These are phyloP conservation scores for Luperina testacea DNA, from an alignment of 2,888 invertebrate species.

Conservation along the genomic window DNA sequence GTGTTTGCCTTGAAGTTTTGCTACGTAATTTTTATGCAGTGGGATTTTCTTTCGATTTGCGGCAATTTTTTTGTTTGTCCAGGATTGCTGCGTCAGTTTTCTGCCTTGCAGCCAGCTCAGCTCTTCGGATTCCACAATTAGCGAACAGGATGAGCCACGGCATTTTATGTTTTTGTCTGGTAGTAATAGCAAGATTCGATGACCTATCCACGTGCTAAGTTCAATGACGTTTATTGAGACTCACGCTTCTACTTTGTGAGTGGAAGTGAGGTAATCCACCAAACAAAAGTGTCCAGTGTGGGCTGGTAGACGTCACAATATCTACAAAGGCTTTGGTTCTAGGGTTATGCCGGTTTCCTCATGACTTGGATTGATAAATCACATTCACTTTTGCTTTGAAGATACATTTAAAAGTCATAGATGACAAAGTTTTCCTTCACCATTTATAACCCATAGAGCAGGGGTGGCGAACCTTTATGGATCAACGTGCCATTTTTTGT, in stretches of 20 bases:
- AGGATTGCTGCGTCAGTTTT: background rate
- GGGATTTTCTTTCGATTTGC: background rate
- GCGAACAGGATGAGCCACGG: background rate
- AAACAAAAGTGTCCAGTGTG: background rate
- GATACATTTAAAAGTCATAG: background rate
- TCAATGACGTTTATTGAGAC: background rate
- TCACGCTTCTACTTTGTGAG: background rate
- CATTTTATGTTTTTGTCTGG: background rate
- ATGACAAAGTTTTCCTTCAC: background rate
- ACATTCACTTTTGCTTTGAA: background rate
- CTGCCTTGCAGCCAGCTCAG: background rate
- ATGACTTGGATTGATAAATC: background rate
- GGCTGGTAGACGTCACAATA: background rate
- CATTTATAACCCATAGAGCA: background rate
- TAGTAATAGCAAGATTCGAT: background rate
- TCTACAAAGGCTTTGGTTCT: background rate
- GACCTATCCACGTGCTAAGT: background rate
- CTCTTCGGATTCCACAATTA: background rate
- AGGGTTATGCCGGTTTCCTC: background rate
- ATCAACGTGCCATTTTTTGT: too few relatives aligned
- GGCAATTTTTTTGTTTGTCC: background rate
- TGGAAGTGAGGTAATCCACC: background rate
- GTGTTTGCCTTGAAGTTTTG: background rate
- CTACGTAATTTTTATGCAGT: slow-evolving; percentile 4
- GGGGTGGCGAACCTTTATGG: too few relatives aligned